phyloP scores from a whole-genome alignment of 2,113 vertebrate species.

The Dendrocopos noguchii region DNA sequence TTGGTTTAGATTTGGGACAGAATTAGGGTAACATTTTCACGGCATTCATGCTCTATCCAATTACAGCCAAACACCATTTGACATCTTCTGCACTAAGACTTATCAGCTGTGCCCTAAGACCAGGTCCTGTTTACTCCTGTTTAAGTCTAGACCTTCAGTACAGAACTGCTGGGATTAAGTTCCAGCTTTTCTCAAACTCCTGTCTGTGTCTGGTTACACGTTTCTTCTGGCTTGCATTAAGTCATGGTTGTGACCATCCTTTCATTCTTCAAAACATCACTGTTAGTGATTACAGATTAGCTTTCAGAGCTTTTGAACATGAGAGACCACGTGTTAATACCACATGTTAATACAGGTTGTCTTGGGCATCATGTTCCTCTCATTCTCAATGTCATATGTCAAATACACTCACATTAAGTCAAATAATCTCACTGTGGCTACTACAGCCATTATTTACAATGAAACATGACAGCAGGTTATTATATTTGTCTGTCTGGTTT shows the following conservation, averaged over 20 bases:
- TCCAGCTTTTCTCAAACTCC: background rate
- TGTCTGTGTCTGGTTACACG: background rate
- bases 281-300: background rate
- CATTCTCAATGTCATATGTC: background rate
- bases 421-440: background rate
- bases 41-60: background rate
- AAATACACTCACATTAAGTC: background rate
- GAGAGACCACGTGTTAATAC: background rate
- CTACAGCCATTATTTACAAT: background rate
- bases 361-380: background rate
- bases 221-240: conserved; percentile 28
- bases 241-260: background rate
- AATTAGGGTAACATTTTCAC: background rate
- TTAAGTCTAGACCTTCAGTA: background rate
- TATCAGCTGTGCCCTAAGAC: background rate
- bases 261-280: background rate
- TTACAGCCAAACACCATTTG: background rate
- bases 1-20: background rate
- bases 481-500: conserved; percentile 14
- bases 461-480: background rate
- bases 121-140: background rate
- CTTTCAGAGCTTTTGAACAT: conserved; percentile 12
- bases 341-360: background rate
- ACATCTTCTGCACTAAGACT: background rate
- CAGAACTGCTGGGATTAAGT: background rate